Evolutionary conservation across 1,140 invertebrate species (phyloP), one percentile per base, ranked within the genome.

Genomic region (Mya arenaria): DNA sequence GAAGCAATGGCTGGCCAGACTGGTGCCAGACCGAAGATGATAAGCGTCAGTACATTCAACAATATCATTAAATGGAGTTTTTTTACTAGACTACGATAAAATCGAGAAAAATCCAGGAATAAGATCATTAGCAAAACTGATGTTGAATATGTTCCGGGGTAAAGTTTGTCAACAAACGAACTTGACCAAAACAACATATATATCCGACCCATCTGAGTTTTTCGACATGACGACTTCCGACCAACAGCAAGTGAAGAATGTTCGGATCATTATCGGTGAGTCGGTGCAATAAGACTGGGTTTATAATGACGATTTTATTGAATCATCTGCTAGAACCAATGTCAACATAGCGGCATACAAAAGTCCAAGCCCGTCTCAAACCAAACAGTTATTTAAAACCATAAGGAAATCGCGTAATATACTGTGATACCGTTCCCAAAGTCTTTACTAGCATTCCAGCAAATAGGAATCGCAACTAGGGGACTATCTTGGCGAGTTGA

Each of bases 401-500:
- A 39, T 72, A 93, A n/a, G 86, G 82, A 23, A 56, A 85, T 4
- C 58, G 86, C 15, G 89, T 89, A 1, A 66, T 93, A 1, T 93
- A 94, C 75, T 91, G 84, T 56, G 93, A 93, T 75, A 94, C 92
- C 4, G 93, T 93, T 23, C 39, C 81, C 85, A 75, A 19, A 66
- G 90, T n/a, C n/a, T n/a, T n/a, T n/a, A n/a, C n/a, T n/a, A n/a
- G n/a, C n/a, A n/a, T n/a, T n/a, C n/a, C n/a, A n/a, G n/a, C n/a
- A n/a, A n/a, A n/a, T n/a, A n/a, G n/a, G 88, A 65, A 77, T 48
- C 73, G 23, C 15, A 25, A 32, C 36, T 77, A 10, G 73, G 60
- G 1, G 60, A 63, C 4, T 65, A 52, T 10, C 28, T 52, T 23
- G 41, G 73, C 15, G 56, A 25, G 8, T 25, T 60, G 8, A 60